Percentiles rank a stretch among this genome's conserved stretches.
phyloP scores from a whole-genome alignment of 2,113 vertebrate genomes.

The Manacus vitellinus region DNA sequence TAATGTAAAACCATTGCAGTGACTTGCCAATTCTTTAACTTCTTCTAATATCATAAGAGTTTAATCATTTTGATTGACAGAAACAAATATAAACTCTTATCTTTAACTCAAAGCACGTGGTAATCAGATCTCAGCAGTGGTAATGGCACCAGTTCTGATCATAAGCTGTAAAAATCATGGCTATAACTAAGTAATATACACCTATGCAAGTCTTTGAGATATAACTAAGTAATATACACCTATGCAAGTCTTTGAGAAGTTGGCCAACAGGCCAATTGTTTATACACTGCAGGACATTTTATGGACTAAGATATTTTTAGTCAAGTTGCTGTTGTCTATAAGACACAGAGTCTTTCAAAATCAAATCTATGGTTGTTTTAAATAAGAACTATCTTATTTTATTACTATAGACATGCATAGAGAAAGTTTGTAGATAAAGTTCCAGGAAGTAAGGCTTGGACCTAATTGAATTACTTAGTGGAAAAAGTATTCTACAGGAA shows the following conservation, averaged over 20 bases:
- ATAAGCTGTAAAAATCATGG: neutral
- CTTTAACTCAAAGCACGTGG: neutral
- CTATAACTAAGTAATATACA: neutral
- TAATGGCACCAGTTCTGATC: neutral
- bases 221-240: neutral
- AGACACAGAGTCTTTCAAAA: neutral
- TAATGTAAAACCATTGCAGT: neutral
- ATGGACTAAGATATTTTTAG: neutral
- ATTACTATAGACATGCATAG: neutral
- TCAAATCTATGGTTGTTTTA: neutral
- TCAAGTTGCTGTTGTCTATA: neutral
- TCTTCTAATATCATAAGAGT: neutral
- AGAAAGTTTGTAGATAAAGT: neutral
- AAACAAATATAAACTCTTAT: neutral
- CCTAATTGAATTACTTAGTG: neutral
- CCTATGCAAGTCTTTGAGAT: neutral
- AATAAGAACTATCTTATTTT: neutral
- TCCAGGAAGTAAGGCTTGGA: neutral
- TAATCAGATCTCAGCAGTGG: neutral
- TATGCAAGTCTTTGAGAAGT: neutral
- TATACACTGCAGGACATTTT: neutral
- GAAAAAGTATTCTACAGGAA: neutral
- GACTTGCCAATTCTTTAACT: neutral
- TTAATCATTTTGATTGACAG: neutral
- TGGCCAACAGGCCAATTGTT: neutral